These are phyloP conservation scores for Campodea augens DNA, from an alignment of 1,140 invertebrate genomes.

Conservation along the genomic window DNA sequence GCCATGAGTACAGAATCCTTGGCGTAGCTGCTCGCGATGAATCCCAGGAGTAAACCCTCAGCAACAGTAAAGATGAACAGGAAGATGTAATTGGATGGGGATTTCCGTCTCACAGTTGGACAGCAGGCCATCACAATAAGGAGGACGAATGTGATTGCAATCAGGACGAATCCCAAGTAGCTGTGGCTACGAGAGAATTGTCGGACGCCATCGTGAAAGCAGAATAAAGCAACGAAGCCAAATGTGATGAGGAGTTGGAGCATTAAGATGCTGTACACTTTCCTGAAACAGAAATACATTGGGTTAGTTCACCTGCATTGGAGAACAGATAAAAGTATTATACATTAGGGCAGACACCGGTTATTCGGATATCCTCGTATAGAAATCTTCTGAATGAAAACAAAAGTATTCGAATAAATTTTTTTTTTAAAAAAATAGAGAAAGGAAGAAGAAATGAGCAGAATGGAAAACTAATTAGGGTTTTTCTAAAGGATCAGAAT, in stretches of 20 bases:
- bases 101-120: slow-evolving; percentile 52
- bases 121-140: slow-evolving; percentile 77
- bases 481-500: too few relatives aligned
- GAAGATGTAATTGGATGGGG: slow-evolving; percentile 78
- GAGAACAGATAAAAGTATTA: slow-evolving; percentile 16
- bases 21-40: slow-evolving; percentile 36
- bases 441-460: too few relatives aligned
- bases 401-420: too few relatives aligned
- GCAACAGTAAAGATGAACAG: slow-evolving; percentile 63
- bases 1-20: slow-evolving; percentile 48
- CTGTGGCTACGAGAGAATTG: slow-evolving; percentile 29
- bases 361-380: slow-evolving; percentile 1
- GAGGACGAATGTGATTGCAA: slow-evolving; percentile 47
- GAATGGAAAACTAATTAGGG: slow-evolving; percentile 4
- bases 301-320: neutral
- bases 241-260: slow-evolving; percentile 60
- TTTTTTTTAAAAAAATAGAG: too few relatives aligned
- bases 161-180: slow-evolving; percentile 39
- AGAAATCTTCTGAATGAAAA: too few relatives aligned
- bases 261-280: slow-evolving; percentile 70
- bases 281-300: slow-evolving; percentile 24
- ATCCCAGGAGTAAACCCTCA: slow-evolving; percentile 54
- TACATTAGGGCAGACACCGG: slow-evolving; percentile 2
- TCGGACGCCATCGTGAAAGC: slow-evolving; percentile 43
- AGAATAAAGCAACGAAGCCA: slow-evolving; percentile 52